Conservation (phyloP, 2,113 vertebrate genomes). For the Onychostoma macrolepis region DNA sequence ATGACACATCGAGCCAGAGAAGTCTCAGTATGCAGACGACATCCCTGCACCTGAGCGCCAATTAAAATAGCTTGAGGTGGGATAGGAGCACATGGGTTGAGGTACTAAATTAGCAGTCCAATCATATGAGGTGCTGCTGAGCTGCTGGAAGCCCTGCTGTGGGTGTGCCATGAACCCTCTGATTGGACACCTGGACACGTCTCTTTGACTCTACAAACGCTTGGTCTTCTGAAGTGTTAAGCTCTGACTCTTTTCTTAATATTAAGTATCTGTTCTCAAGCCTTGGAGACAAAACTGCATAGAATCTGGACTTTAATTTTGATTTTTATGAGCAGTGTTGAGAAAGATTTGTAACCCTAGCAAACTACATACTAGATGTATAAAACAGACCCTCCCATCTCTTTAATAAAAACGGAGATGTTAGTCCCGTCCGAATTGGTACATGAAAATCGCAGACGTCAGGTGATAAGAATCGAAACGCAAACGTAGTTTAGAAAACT, state of each 20-base stretch:
- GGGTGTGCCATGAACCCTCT: conserved; percentile 6
- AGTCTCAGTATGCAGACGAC: conserved; percentile 19
- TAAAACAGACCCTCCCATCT: no score
- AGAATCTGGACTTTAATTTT: background rate
- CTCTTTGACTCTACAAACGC: background rate
- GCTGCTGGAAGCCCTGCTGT: background rate
- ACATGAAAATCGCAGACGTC: no score
- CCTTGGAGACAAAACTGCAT: background rate
- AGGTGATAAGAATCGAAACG: no score
- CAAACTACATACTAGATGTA: no score
- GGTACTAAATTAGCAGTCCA: conserved; percentile 18
- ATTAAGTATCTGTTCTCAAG: background rate
- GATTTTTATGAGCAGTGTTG: background rate
- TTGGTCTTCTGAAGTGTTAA: background rate
- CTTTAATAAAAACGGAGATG: no score
- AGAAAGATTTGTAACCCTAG: background rate
- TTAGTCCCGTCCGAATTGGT: no score
- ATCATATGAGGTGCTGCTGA: background rate
- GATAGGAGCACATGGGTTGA: background rate
- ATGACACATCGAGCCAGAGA: background rate
- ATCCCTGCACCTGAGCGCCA: background rate
- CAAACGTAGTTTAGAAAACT: no score
- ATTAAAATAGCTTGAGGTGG: conserved; percentile 24
- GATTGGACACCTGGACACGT: background rate
- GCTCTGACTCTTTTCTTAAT: background rate